These are phyloP conservation scores for Ephialtes manifestator DNA, from an alignment of 2,888 invertebrate genomes.

Conservation along the genomic window DNA sequence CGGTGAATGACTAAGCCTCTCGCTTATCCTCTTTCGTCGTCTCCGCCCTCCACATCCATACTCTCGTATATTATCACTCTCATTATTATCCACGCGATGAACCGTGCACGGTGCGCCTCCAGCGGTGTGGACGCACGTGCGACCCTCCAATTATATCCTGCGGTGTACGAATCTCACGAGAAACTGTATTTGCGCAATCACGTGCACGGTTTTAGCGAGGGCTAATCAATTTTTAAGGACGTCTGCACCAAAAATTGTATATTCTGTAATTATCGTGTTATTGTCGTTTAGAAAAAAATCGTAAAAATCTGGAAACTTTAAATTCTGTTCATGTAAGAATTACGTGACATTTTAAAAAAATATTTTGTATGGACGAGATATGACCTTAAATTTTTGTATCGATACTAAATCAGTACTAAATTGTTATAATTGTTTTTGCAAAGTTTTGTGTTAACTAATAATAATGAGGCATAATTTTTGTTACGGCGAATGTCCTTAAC, in stretches of 20 bases:
- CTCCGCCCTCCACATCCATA: constrained; percentile 8
- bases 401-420: too few relatives aligned
- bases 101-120: neutral
- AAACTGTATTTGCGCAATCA: constrained; percentile 10
- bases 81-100: constrained; percentile 57
- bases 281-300: neutral
- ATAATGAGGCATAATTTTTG: too few relatives aligned
- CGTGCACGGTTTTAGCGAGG: neutral
- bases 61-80: constrained; percentile 51
- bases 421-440: too few relatives aligned
- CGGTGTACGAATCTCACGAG: constrained; percentile 2
- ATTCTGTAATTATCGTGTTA: constrained; percentile 4
- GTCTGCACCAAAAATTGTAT: neutral
- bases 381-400: too few relatives aligned
- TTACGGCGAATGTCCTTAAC: too few relatives aligned
- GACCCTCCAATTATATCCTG: constrained; percentile 22
- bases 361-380: neutral
- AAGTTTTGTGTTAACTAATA: too few relatives aligned
- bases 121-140: constrained; percentile 31
- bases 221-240: constrained; percentile 4
- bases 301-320: neutral
- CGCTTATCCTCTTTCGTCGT: constrained; percentile 27
- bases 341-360: neutral
- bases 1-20: constrained; percentile 51
- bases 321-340: neutral